Evolutionary conservation across 2,797 vertebrate genomes (phyloP), one percentile per base, ranked within the genome.

Genomic region (Liparis tanakae): DNA sequence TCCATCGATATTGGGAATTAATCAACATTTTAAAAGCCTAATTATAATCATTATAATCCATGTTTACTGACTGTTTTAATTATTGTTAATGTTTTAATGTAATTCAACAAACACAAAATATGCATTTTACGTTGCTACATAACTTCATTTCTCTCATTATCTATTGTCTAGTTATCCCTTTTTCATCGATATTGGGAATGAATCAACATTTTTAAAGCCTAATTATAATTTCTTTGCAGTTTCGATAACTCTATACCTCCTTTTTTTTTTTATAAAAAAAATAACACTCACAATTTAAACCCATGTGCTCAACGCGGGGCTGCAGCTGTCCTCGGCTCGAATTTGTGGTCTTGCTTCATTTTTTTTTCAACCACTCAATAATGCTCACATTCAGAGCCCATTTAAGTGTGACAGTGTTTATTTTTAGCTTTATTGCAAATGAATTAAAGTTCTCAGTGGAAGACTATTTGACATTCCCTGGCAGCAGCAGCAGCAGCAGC

Each of bases 361-460:
- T 79, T 86, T 85, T 88, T 86, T 87, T 79, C 67, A 85, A 88
- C 85, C 85, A 88, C 88, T 89, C 85, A 85, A 92, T 92, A 92
- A 90, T 90, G 86, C 88, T 89, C 79, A 85, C 85, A 88, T 86
- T 86, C 87, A 87, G 72, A 81, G 86, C 83, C 88, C 92, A 93
- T 93, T 93, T 89, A 91, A 93, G 85, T 89, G 89, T 89, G 91
- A 90, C 87, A 82, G 76, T 83, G 86, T 92, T 91, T 94, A 93
- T 94, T 93, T 94, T 94, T 92, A 93, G 90, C 82, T 90, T 92
- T 90, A 90, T 88, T 84, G 89, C 87, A 91, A 89, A 89, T 93
- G 88, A 92, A 93, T 94, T 90, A 76, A 89, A 93, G 89, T 93
- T 93, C 88, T 91, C 87, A 79, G 81, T 86, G 85, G 87, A 90